A percentile compares a stretch with the other conserved stretches of the same genome.
Evolutionary conservation across 2,888 invertebrate species (phyloP).

Genomic region (Ephialtes manifestator): DNA sequence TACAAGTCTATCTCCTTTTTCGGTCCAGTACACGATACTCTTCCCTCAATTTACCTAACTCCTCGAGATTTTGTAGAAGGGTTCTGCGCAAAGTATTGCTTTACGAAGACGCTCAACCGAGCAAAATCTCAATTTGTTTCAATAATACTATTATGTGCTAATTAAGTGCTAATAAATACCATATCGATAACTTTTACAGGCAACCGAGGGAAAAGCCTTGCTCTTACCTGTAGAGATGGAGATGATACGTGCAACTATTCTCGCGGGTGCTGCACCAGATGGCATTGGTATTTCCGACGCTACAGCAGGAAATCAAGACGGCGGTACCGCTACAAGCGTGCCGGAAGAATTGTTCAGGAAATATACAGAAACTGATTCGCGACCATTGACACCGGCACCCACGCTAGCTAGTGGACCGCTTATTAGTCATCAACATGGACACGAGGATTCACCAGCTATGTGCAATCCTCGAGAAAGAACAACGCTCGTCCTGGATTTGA

Average conservation of each 20-base stretch:
- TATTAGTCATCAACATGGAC: conserved; percentile 69
- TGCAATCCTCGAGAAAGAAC: conserved; percentile 82
- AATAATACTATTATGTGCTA: no score
- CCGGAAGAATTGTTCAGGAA: conserved; percentile 86
- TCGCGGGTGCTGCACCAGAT: conserved; percentile 69
- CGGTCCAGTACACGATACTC: no score
- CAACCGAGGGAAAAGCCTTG: conserved; percentile 82
- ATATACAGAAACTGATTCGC: conserved; percentile 94
- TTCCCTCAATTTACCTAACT: no score
- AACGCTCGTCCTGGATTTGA: conserved; percentile 85
- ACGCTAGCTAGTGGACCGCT: conserved; percentile 89
- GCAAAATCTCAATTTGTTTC: no score
- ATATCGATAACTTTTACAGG: conserved; percentile 71
- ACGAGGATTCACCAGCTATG: conserved; percentile 76
- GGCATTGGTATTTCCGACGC: conserved; percentile 37
- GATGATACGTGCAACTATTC: conserved; percentile 79
- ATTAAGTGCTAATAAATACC: no score
- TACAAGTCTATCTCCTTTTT: no score
- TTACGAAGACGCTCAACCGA: no score
- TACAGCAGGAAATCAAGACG: conserved; percentile 40
- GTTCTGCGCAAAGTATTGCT: no score
- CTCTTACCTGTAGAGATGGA: conserved; percentile 83
- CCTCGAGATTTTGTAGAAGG: no score
- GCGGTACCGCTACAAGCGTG: conserved; percentile 71
- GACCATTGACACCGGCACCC: conserved; percentile 93